Evolutionary conservation across 1,140 invertebrate species (phyloP).

Genomic region (Pseudomyrmex concolor): DNA sequence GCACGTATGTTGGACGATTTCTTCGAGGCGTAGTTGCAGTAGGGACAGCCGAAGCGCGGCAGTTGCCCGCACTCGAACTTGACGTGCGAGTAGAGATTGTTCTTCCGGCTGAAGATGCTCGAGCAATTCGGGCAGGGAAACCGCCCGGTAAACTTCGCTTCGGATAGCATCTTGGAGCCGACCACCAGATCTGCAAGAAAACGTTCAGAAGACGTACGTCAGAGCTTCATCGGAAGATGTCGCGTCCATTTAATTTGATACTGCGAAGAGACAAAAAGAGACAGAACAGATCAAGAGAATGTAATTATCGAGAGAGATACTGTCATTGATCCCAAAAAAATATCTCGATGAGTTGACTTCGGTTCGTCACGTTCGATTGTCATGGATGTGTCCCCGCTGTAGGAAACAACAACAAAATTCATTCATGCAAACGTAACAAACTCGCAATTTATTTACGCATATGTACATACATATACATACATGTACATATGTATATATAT

Average conservation of each 20-base stretch:
- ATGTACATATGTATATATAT: no score
- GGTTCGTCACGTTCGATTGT: no score
- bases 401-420: no score
- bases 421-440: no score
- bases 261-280: neutral
- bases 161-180: conserved; percentile 55
- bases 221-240: conserved; percentile 15
- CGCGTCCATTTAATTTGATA: neutral
- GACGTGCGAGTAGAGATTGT: conserved; percentile 87
- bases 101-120: conserved; percentile 87
- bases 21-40: conserved; percentile 84
- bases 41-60: conserved; percentile 86
- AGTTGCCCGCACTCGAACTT: conserved; percentile 87
- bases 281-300: neutral
- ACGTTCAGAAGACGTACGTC: conserved; percentile 55
- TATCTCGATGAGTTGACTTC: no score
- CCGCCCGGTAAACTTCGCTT: conserved; percentile 51
- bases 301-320: no score
- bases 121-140: conserved; percentile 88
- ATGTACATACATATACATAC: no score
- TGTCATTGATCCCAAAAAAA: no score
- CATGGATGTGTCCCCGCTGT: no score
- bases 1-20: conserved; percentile 83
- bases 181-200: conserved; percentile 72
- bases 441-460: no score